Base-by-base conservation (phyloP, 2,888 invertebrate genomes). In the Caenorhabditis zanzibari region DNA sequence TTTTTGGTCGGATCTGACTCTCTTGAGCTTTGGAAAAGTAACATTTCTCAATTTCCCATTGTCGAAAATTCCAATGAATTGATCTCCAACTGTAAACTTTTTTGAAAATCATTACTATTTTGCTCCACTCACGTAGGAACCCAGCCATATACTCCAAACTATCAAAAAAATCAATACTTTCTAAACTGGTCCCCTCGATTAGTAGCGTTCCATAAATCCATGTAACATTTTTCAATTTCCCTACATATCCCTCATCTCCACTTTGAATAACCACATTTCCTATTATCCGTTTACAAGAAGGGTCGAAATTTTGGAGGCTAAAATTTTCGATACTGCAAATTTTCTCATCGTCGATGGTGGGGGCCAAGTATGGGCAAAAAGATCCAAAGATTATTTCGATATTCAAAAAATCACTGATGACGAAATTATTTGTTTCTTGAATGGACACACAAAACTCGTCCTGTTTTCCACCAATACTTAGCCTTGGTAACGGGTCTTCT, bases 141-240 rank as follows among this genome's bases (percentile, higher is more conserved):
- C n/a, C 14, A 1, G 58, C 32, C 16, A 59, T 35, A 22, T 38
- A 59, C n/a, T 59, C 32, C 38, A 59, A 22, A 14, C 14, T 35
- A 12, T 59, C 22, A 12, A 59, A 22, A 38, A 59, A 59, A 7
- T 59, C 59, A 22, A 59, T 38, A 12, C 7, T 38, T 1, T 10
- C 14, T 10, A 59, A 19, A 22, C 12, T 35, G 38, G 59, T 59
- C 32, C 22, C 22, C 9, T 38, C 19, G n/a, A 59, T 22, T 1
- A 38, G 12, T 12, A 59, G 0, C 5, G 3, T 12, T 12, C 59
- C 59, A 38, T 59, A 59, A 32, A 59, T 59, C 59, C 59, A 59
- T 22, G 59, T 59, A 22, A 59, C 38, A 59, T 59, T 59, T 59
- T 38, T 12, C 22, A 59, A 4, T 22, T 59, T 59, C 12, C 19